phyloP scores from a whole-genome alignment of 2,113 vertebrate species.

The Campylomormyrus tamandua region DNA sequence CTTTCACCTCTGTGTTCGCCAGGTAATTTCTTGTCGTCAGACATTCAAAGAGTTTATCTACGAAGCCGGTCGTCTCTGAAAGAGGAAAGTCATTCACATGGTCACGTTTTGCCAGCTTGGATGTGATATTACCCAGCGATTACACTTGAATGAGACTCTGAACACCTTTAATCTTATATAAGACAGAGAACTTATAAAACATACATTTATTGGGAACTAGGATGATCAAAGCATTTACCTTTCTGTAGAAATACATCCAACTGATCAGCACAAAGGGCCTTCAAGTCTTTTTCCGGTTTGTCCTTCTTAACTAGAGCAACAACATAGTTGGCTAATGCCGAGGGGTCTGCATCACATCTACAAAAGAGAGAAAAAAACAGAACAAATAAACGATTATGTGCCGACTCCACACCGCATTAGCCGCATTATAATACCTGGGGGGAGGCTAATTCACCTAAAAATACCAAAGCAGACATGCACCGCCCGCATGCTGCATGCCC shows the following conservation, averaged over 20 bases:
- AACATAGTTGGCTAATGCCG: constrained; percentile 96
- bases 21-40: constrained; percentile 87
- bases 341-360: constrained; percentile 98
- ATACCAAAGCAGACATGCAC: neutral
- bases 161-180: neutral
- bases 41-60: constrained; percentile 97
- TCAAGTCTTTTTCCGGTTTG: constrained; percentile 93
- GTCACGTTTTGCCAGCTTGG: neutral
- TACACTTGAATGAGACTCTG: neutral
- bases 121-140: neutral
- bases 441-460: neutral
- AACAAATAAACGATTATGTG: neutral
- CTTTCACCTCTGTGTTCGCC: constrained; percentile 61
- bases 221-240: constrained; percentile 61
- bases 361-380: constrained; percentile 10
- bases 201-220: neutral
- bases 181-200: neutral
- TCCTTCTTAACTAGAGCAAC: constrained; percentile 97
- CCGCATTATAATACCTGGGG: neutral
- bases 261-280: constrained; percentile 93
- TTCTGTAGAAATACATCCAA: constrained; percentile 97
- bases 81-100: constrained; percentile 37
- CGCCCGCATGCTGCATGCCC: neutral
- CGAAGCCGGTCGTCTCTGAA: constrained; percentile 92
- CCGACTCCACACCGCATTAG: neutral